Evolutionary conservation across 2,888 invertebrate species (phyloP).

Genomic region (Eurytoma californica): DNA sequence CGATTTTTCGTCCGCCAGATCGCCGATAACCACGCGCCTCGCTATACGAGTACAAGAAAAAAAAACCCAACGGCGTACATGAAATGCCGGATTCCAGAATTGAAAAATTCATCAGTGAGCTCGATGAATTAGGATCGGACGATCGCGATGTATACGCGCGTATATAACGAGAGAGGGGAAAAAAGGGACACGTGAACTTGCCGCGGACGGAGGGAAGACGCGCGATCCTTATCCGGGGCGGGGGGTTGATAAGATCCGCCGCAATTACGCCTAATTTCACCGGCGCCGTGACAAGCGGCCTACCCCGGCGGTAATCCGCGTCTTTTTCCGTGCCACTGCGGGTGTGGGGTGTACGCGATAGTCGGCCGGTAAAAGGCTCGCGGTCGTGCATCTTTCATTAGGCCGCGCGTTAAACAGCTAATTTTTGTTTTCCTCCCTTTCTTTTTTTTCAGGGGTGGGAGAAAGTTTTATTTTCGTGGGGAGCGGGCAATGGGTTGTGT

Average conservation of each 20-base stretch:
- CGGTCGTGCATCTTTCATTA: slow-evolving; percentile 49
- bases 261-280: slow-evolving; percentile 70
- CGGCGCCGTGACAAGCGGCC: slow-evolving; percentile 58
- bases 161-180: background rate
- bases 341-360: background rate
- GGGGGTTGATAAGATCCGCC: slow-evolving; percentile 67
- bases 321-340: background rate
- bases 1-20: slow-evolving; percentile 37
- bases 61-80: slow-evolving; percentile 7
- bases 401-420: slow-evolving; percentile 32
- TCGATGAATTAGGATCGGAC: background rate
- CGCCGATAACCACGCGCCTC: background rate
- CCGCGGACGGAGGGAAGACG: slow-evolving; percentile 8
- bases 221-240: slow-evolving; percentile 54
- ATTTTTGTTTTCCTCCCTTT: slow-evolving; percentile 1
- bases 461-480: slow-evolving; percentile 22
- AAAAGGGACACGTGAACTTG: slow-evolving; percentile 55
- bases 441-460: background rate
- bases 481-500: background rate
- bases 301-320: slow-evolving; percentile 20
- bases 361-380: slow-evolving; percentile 21
- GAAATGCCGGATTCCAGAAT: slow-evolving; percentile 23
- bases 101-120: slow-evolving; percentile 35
- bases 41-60: background rate
- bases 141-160: background rate